Evolutionary conservation across 37 sponge, comb jelly and placozoan genomes (phyloP), one percentile per base, ranked within the genome.

Genomic region (Theonella swinhoei): DNA sequence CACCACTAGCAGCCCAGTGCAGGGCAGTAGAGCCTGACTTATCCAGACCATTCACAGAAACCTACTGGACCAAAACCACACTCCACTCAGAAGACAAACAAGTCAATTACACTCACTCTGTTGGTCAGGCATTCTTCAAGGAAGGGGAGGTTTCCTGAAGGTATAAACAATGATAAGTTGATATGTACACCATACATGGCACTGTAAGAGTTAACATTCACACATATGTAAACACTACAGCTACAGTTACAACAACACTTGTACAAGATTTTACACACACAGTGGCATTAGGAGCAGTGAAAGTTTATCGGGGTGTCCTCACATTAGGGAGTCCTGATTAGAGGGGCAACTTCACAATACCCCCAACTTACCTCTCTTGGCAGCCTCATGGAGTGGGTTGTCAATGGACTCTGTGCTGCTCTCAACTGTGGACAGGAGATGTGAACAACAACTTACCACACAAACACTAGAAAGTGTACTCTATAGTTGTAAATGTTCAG

Each of bases 1-100:
- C 99, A 19, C 95, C 96, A 64, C 90, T 88, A 23, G 99, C 96
- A 24, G 96, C 99, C 99, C 99, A 98, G 88, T 98, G 99, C 23
- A 98, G 79, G 0, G 99, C 86, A 34, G 99, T 98, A n/a, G 96
- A 98, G 4, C 99, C 99, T 0, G 99, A 93, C 77, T 98, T 95
- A 83, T 98, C 99, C 80, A 98, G 82, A 4, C 96, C 96, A 84
- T 98, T 98, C 24, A 89, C 93, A 38, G 99, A 98, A 63, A 98
- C 93, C 92, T 90, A 61, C 24, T 31, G 68, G 25, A 60, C 17
- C 3, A 42, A 29, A 19, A 42, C 31, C n/a, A 47, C 54, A 47
- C 54, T 17, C 54, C 14, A n/a, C n/a, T n/a, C n/a, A n/a, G n/a
- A n/a, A n/a, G n/a, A n/a, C 65, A 2, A 26, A 9, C 65, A 64